Base-by-base conservation (phyloP, 1,140 invertebrate species). In the Drosophila arizonae region DNA sequence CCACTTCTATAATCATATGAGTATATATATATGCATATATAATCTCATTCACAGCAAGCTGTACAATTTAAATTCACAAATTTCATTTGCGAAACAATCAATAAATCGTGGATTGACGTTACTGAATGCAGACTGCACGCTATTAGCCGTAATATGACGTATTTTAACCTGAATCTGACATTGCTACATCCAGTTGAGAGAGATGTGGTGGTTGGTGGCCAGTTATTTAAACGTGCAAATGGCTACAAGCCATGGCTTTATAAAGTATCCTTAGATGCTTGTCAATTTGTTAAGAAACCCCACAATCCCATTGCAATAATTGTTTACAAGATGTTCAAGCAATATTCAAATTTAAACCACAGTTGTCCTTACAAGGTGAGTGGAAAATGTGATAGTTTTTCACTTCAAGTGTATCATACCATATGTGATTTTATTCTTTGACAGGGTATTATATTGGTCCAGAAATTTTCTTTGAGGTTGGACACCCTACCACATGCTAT, bases 201-300 rank as follows among this genome's bases (percentile, higher is more conserved):
- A 21, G 36, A 28, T 30, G 15, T 24, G 6, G 5, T n/a, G 11
- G 5, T 39, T 8, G 21, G 11, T 0, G 46, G 17, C 4, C 54
- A 46, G 24, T 0, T 68, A 5, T 60, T 68, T 8, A 41, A 68
- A 15, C 52, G 51, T 13, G 66, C 36, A 6, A 68, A 54, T 15
- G 56, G 66, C 4, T 68, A 54, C 13, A 61, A 68, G 28, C 57
- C 56, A 1, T 68, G 66, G 55, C 56, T 60, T 0, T 52, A 26
- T 30, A 68, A 61, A 8, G 4, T n/a, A 2, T 28, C 33, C 13
- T 5, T 68, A 4, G 66, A 68, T 5, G 13, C 4, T 10, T 68
- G 66, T 9, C 36, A 26, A 17, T 68, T 68, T 10, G 3, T 61
- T 0, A 61, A 36, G 13, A 68, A 43, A 17, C 9, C 56, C 1